Conservation (phyloP, 2,113 vertebrate genomes). For the Vulpes lagopus region DNA sequence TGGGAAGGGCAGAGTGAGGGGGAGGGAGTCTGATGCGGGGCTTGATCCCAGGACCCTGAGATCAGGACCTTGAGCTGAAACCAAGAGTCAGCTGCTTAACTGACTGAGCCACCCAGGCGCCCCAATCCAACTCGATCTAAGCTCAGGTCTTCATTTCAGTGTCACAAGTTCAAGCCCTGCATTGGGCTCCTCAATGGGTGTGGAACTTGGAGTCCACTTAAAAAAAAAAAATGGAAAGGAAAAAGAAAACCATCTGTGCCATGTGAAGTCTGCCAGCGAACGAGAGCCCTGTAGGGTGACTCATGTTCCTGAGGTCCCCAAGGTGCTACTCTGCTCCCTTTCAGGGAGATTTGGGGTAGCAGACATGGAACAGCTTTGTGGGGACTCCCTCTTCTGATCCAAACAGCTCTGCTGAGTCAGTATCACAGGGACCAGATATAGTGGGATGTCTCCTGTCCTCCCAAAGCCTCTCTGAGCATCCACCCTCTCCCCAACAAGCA, state of each 20-base stretch:
- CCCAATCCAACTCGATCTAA: too few relatives aligned
- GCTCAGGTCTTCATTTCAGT: too few relatives aligned
- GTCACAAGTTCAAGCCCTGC: too few relatives aligned
- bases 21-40: background rate
- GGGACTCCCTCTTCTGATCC: background rate
- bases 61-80: background rate
- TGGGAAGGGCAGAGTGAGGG: background rate
- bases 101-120: background rate
- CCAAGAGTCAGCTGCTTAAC: background rate
- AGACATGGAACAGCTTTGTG: background rate
- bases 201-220: too few relatives aligned
- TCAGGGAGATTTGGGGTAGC: accelerated
- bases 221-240: too few relatives aligned
- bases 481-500: background rate
- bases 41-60: background rate
- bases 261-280: background rate
- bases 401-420: background rate
- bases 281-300: background rate
- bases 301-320: background rate
- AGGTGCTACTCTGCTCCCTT: background rate
- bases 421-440: background rate
- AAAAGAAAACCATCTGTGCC: background rate
- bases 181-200: too few relatives aligned
- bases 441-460: background rate
- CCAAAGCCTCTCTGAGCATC: background rate